phyloP scores from a whole-genome alignment of 2,113 vertebrate species.

The Rattus rattus region DNA sequence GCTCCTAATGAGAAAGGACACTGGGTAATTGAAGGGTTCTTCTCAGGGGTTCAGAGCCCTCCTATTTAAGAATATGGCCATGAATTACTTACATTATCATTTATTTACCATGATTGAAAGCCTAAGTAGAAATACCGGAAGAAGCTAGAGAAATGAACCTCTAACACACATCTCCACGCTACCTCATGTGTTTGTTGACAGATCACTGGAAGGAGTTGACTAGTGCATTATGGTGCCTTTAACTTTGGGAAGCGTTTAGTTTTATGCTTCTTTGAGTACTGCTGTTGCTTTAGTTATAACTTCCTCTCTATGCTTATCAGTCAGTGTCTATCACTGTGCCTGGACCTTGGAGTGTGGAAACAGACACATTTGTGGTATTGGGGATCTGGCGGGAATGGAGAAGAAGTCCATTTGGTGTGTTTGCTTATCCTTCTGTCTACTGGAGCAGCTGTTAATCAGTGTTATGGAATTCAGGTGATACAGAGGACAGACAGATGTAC shows the following conservation, averaged over 20 bases:
- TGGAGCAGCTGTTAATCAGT: neutral
- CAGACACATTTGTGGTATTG: neutral
- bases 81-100: constrained; percentile 50
- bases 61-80: neutral
- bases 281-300: neutral
- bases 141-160: constrained; percentile 43
- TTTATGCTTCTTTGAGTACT: neutral
- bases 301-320: neutral
- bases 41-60: neutral
- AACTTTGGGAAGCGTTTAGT: neutral
- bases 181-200: neutral
- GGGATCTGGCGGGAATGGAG: neutral
- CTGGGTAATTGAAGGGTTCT: neutral
- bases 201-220: neutral
- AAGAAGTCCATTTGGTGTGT: neutral
- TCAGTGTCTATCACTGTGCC: neutral
- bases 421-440: neutral
- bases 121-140: constrained; percentile 35
- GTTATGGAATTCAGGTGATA: neutral
- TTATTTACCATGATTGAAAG: constrained; percentile 9
- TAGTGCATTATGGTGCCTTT: neutral
- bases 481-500: neutral
- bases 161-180: neutral
- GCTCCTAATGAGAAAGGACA: neutral
- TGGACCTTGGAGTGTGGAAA: neutral